phyloP scores from a whole-genome alignment of 1,140 invertebrate species.

The Sitobion miscanthi region DNA sequence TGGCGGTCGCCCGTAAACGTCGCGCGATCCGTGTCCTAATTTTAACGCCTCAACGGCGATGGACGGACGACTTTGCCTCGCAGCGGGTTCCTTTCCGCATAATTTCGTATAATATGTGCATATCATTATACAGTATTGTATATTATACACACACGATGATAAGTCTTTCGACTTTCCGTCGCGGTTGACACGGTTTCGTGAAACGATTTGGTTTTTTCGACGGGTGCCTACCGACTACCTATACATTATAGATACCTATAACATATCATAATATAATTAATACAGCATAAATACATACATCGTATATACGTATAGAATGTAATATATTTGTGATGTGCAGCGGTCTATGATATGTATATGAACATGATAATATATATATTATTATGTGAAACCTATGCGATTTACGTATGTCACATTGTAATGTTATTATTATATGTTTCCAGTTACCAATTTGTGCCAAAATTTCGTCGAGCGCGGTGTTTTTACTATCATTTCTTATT shows the following conservation, averaged over 20 bases:
- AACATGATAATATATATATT: background rate
- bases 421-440: background rate
- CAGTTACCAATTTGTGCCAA: background rate
- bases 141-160: background rate
- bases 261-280: background rate
- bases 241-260: background rate
- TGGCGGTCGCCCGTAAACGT: background rate
- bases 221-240: background rate
- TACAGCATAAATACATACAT: background rate
- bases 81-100: too few relatives aligned
- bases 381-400: background rate
- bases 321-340: background rate
- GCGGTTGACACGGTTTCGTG: conserved; percentile 24
- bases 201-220: background rate
- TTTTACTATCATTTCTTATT: background rate
- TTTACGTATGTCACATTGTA: background rate
- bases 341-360: background rate
- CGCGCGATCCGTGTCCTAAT: conserved; percentile 16
- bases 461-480: background rate
- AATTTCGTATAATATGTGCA: conserved; percentile 8
- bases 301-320: background rate
- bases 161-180: conserved; percentile 30
- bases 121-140: background rate
- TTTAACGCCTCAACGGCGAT: conserved; percentile 15
- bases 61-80: background rate